Base-by-base conservation (phyloP, 2,888 invertebrate genomes). In the Drosophila kambysellisi region DNA sequence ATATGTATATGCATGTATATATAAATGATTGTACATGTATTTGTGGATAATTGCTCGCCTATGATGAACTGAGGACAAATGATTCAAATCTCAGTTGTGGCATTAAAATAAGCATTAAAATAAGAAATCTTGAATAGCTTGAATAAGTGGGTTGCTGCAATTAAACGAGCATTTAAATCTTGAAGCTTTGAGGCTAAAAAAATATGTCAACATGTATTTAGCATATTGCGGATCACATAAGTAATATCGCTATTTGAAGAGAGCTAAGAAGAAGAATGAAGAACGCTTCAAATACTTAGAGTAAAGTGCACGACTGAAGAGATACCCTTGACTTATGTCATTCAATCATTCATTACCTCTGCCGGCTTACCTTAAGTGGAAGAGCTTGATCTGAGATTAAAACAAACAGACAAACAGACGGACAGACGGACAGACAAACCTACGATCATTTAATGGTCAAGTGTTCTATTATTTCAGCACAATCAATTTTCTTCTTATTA, bases 141-240 rank as follows among this genome's bases (percentile, higher is more conserved):
- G 20, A 25, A 25, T 29, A 57, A 57, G 30, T 39, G 41, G 29
- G 1, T 41, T 15, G 32, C 57, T 57, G 57, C 57, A 57, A 57
- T 41, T 41, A 57, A 43, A 32, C 56, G 7, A 57, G 30, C 9
- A n/a, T 43, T 57, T 8, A 12, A n/a, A 17, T 56, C 15, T 57
- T 32, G 4, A 7, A n/a, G 29, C 41, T n/a, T 6, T n/a, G 6
- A 17, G 25, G 25, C 33, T 15, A 20, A 33, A 52, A 33, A 30
- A 33, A 30, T 51, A n/a, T 30, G 29, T 51, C 29, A n/a, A 56
- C 12, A 29, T 7, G 29, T 41, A 41, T 30, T 32, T 41, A n/a
- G 54, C 29, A 29, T 17, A 29, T 17, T 29, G 37, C 54, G 29
- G 12, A 15, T 41, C n/a, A 20, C 33, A 52, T 25, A 25, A 25